Evolutionary conservation across 1,140 invertebrate genomes (phyloP).

Genomic region (Gryon sp.): DNA sequence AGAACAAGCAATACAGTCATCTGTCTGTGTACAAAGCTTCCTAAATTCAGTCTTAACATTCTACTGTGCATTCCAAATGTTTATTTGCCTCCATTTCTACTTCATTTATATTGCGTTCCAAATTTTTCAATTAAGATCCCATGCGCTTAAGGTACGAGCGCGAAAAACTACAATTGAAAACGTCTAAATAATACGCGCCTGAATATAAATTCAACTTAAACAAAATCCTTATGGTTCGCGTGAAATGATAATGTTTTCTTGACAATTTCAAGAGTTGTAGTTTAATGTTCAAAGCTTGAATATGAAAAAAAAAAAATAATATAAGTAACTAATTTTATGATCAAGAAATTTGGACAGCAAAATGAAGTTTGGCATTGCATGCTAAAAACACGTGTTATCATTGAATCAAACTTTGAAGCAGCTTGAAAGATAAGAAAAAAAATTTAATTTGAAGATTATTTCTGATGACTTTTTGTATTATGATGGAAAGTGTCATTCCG

Average conservation of each 20-base stretch:
- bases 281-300: constrained; percentile 25
- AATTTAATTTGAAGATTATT: too few relatives aligned
- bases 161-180: constrained; percentile 17
- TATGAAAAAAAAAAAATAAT: too few relatives aligned
- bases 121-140: constrained; percentile 58
- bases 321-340: constrained; percentile 5
- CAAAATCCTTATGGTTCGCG: constrained; percentile 16
- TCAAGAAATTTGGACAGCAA: constrained; percentile 24
- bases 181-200: constrained; percentile 19
- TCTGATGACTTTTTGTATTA: too few relatives aligned
- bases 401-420: constrained; percentile 26
- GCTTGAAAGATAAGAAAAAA: too few relatives aligned
- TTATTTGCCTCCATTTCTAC: constrained; percentile 49
- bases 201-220: constrained; percentile 22
- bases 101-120: constrained; percentile 43
- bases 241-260: constrained; percentile 31
- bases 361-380: constrained; percentile 24
- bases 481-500: too few relatives aligned
- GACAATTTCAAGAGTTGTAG: constrained; percentile 30
- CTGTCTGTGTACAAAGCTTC: constrained; percentile 64
- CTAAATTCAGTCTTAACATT: constrained; percentile 62
- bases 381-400: constrained; percentile 2
- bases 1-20: constrained; percentile 67
- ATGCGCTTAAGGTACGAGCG: background rate
- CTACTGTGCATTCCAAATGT: constrained; percentile 60